Base-by-base conservation (phyloP, 2,797 vertebrate genomes). In the Coregonus suidteri region DNA sequence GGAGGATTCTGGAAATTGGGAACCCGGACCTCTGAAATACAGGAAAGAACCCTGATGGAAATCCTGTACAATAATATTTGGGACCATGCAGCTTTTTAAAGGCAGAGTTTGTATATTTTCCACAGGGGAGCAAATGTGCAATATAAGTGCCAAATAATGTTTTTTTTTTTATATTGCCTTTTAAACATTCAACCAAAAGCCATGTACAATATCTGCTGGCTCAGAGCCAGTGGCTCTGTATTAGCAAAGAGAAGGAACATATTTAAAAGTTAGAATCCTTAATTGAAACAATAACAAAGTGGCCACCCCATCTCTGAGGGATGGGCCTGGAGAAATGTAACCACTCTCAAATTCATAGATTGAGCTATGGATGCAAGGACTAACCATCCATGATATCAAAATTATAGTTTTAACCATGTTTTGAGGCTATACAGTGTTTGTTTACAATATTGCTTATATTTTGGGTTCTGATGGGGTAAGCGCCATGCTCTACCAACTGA, bases 181-280 rank as follows among this genome's bases (percentile, higher is more conserved):
- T 47, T 47, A n/a, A 71, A 68, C 15, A 7, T 73, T 54, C 82
- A 84, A 77, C 75, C 66, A 54, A 34, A 81, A 4, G 25, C 77
- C 0, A 3, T 71, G 68, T 7, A 14, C 15, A 18, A 52, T 35
- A 80, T 67, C 31, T 75, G 41, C 65, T 47, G 62, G 51, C 11
- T 75, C 53, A 47, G 9, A 47, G 41, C 41, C 9, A 47, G 41
- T 11, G 41, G 41, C 41, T 47, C 41, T 35, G 64, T 68, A 52
- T 59, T 59, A 51, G 30, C 52, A 4, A 14, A 77, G 68, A 73
- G 20, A n/a, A 56, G 71, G 15, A 14, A n/a, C 20, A 34, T 72
- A 31, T 20, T 77, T 25, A 11, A 11, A 41, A 41, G 37, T 6
- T 41, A 6, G 35, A 37, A 37, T 37, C 35, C 5, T 37, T 37